Conservation (phyloP, 92 coral and sea anemone species). For the Heteractis magnifica region DNA sequence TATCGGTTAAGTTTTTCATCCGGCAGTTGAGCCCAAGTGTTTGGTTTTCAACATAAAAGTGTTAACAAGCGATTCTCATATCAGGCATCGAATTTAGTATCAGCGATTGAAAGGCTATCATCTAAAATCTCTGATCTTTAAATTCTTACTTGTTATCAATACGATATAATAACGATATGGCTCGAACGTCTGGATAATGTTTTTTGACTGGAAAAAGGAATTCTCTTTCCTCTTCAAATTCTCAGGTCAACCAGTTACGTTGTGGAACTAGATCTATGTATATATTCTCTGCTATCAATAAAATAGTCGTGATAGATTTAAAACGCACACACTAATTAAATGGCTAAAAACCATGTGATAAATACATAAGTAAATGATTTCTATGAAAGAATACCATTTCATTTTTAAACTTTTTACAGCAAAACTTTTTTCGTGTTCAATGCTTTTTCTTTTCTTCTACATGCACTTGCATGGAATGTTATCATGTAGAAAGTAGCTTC, state of each 20-base stretch:
- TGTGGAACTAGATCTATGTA: no score
- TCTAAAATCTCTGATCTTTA: background rate
- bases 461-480: background rate
- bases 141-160: background rate
- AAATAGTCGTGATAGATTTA: no score
- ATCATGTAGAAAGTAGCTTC: background rate
- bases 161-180: no score
- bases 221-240: no score
- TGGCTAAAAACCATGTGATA: no score
- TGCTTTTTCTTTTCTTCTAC: background rate
- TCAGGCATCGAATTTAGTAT: background rate
- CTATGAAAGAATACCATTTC: no score
- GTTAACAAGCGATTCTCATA: background rate
- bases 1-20: background rate
- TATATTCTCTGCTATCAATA: no score
- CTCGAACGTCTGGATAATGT: no score
- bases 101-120: background rate
- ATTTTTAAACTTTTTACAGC: background rate
- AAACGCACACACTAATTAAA: no score
- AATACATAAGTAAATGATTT: no score
- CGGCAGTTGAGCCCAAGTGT: conserved; percentile 8
- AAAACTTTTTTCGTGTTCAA: background rate
- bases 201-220: no score
- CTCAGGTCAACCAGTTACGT: no score
- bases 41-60: background rate